Evolutionary conservation across 2,113 vertebrate genomes (phyloP), one percentile per base, ranked within the genome.

Genomic region (Dendropsophus ebraccatus): DNA sequence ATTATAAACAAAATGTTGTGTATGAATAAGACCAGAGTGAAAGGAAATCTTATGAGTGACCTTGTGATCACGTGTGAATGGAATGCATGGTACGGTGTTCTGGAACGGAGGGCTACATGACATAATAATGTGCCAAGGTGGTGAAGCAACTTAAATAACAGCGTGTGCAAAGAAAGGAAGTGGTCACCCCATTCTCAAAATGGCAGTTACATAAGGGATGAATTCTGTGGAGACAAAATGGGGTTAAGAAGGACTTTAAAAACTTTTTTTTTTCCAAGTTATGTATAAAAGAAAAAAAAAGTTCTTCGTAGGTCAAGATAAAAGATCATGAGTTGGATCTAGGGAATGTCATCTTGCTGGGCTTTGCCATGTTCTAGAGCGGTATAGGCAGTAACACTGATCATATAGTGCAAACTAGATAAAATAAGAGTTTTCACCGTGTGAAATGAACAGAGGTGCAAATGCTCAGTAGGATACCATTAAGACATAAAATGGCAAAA

Each of bases 401-500:
- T 97, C 94, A 95, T 93, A 96, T 96, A 97, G 97, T 99, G 96
- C 96, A 98, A 97, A 98, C 96, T 96, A 96, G 96, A 96, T 94
- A 93, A 94, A 95, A 95, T 91, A 92, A n/a, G 94, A 87, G 94
- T 72, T 95, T 94, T 94, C 94, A 94, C 95, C 90, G 91, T 95
- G 93, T 95, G 93, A 96, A 96, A 96, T 92, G 96, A 97, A 95
- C 91, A 93, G 94, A 95, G 96, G 96, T 95, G 96, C 95, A 95
- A 95, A 96, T 94, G 95, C 95, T 98, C 95, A 96, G 95, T 96
- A 97, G 96, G 95, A 97, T 96, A 97, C 97, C 96, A 96, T 97
- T 97, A 97, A 97, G 97, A 98, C 96, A 97, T 96, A 98, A 97
- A 98, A 97, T 97, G 96, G 96, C 96, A 97, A 97, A 97, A 99